Percentiles rank a stretch among this genome's conserved stretches.
Conservation (phyloP, 1,140 invertebrate genomes). For the Musca vetustissima region DNA sequence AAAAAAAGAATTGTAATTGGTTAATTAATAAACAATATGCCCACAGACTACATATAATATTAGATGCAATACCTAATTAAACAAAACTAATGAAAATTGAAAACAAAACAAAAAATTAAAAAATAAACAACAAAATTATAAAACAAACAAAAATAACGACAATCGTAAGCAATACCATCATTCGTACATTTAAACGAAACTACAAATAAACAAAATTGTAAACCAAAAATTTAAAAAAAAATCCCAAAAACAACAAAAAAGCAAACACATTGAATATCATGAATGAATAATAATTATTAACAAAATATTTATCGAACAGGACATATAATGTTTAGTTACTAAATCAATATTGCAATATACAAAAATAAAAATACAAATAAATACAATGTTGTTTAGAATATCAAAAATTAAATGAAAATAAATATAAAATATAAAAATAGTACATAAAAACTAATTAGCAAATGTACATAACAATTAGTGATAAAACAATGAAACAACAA, state of each 20-base stretch:
- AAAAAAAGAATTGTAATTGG: background rate
- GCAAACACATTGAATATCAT: conserved; percentile 14
- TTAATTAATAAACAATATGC: no score
- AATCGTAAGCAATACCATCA: conserved; percentile 17
- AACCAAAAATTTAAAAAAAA: no score
- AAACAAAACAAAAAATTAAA: background rate
- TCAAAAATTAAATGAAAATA: background rate
- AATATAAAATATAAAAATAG: background rate
- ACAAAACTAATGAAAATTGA: background rate
- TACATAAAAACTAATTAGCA: background rate
- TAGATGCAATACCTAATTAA: background rate
- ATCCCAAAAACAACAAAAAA: background rate
- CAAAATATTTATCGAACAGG: background rate
- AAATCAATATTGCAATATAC: background rate
- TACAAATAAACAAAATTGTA: background rate
- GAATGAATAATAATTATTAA: background rate
- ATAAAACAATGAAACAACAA: no score
- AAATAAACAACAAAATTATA: background rate
- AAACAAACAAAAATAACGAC: conserved; percentile 5
- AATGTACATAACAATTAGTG: no score
- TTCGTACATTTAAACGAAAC: background rate
- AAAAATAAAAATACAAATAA: background rate
- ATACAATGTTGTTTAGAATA: conserved; percentile 10
- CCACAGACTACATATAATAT: no score
- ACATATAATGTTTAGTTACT: background rate